A percentile compares a stretch with the other conserved stretches of the same genome.
These are phyloP conservation scores for Caenorhabditis afra DNA, from an alignment of 2,888 invertebrate genomes.

Conservation along the genomic window DNA sequence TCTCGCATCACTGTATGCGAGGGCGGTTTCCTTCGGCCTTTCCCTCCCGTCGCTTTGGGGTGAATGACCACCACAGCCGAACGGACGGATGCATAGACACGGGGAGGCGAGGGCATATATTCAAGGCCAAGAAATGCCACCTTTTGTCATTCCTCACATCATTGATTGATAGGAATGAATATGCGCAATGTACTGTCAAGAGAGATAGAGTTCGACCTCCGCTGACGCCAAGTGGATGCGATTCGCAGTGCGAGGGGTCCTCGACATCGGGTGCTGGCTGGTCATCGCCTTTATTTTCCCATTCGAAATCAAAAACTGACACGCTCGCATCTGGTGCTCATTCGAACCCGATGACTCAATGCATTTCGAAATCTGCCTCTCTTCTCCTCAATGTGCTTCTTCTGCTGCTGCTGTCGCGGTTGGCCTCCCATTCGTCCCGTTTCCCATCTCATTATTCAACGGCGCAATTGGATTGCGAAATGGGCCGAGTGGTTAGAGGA, in stretches of 20 bases:
- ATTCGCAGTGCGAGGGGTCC: constrained; percentile 12
- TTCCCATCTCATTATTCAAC: constrained; percentile 59
- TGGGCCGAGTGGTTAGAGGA: constrained; percentile 44
- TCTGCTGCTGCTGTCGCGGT: constrained; percentile 7
- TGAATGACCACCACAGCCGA: constrained; percentile 49
- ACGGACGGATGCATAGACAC: constrained; percentile 51
- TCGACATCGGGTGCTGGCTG: constrained; percentile 1
- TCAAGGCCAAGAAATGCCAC: constrained; percentile 63
- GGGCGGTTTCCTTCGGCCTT: constrained; percentile 30
- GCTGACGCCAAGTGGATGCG: constrained; percentile 39
- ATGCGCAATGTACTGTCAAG: constrained; percentile 52
- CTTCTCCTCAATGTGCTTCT: constrained; percentile 26
- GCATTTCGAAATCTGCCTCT: constrained; percentile 52
- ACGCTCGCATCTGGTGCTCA: constrained; percentile 56
- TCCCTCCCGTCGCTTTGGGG: constrained; percentile 7
- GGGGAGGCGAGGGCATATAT: constrained; percentile 33
- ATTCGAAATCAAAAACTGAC: constrained; percentile 52
- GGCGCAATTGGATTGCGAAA: constrained; percentile 59
- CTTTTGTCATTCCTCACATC: constrained; percentile 53
- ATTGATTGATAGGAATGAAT: constrained; percentile 60
- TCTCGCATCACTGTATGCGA: constrained; percentile 52
- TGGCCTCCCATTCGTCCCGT: constrained; percentile 39
- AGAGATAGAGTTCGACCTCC: constrained; percentile 14
- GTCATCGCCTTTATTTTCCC: constrained; percentile 24
- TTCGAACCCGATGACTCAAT: constrained; percentile 54